Evolutionary conservation across 2,797 vertebrate species (phyloP).

Genomic region (Siniperca undulata): DNA sequence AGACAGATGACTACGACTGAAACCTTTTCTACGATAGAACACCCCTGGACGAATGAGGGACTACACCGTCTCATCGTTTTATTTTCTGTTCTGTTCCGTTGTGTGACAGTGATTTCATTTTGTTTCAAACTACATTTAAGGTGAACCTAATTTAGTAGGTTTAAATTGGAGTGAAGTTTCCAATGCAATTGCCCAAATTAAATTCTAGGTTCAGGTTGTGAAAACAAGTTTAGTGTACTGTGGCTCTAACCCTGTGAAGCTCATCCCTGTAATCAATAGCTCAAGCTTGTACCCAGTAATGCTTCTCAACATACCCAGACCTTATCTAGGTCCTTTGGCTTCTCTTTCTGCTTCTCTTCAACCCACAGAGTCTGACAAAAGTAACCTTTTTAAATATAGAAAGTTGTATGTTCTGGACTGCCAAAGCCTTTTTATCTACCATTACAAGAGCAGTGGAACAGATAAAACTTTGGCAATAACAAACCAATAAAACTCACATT

Average conservation of each 20-base stretch:
- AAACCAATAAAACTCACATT: constrained; percentile 14
- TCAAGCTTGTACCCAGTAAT: neutral
- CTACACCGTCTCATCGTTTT: too few relatives aligned
- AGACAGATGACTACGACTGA: too few relatives aligned
- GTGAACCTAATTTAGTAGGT: neutral
- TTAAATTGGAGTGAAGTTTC: neutral
- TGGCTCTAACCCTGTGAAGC: constrained; percentile 18
- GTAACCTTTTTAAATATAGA: constrained; percentile 17
- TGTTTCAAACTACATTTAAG: too few relatives aligned
- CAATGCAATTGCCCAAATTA: neutral
- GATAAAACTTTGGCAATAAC: constrained; percentile 24
- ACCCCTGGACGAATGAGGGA: too few relatives aligned
- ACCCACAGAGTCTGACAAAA: constrained; percentile 16
- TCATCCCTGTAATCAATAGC: constrained; percentile 26
- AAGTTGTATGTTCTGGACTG: constrained; percentile 8
- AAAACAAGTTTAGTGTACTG: neutral
- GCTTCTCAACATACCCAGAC: constrained; percentile 3
- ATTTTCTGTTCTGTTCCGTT: too few relatives aligned
- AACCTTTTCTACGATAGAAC: too few relatives aligned
- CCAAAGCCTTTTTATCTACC: neutral
- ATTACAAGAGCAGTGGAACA: constrained; percentile 19
- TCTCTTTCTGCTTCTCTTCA: constrained; percentile 17
- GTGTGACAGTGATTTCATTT: too few relatives aligned
- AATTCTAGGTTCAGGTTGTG: neutral
- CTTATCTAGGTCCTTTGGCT: constrained; percentile 4